A percentile compares a stretch with the other conserved stretches of the same genome.
Evolutionary conservation across 2,797 vertebrate genomes (phyloP).

Genomic region (Enteromius viviparus): DNA sequence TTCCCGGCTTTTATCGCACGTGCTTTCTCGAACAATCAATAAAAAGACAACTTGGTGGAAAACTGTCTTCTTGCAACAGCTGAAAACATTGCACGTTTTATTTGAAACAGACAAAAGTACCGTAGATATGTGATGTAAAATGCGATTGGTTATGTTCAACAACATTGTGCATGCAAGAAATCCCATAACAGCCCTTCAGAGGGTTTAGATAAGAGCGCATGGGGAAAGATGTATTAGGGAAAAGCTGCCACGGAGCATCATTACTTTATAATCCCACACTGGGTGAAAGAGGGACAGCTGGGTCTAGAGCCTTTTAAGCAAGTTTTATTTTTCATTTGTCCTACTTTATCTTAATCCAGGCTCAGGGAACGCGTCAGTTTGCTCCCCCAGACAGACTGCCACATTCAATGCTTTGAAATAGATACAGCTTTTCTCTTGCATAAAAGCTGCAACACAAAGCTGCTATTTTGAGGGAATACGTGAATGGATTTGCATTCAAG

Average conservation of each 20-base stretch:
- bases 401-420: conserved; percentile 66
- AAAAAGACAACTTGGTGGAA: neutral
- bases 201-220: conserved; percentile 40
- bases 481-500: conserved; percentile 54
- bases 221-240: conserved; percentile 40
- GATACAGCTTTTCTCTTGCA: conserved; percentile 51
- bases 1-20: neutral
- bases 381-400: conserved; percentile 55
- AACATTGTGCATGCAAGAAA: conserved; percentile 29
- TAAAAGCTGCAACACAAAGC: conserved; percentile 47
- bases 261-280: conserved; percentile 75
- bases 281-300: conserved; percentile 77
- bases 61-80: neutral
- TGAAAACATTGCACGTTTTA: neutral
- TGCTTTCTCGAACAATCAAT: conserved; percentile 22
- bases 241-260: conserved; percentile 64
- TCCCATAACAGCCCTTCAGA: conserved; percentile 36
- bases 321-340: conserved; percentile 80
- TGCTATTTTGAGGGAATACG: conserved; percentile 49
- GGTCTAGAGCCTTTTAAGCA: conserved; percentile 76
- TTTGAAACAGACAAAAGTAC: conserved; percentile 8
- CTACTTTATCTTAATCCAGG: conserved; percentile 81
- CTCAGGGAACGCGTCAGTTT: conserved; percentile 65
- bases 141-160: conserved; percentile 4
- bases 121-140: conserved; percentile 18